Evolutionary conservation across 2,888 invertebrate species (phyloP).

Genomic region (Smittia sp.): DNA sequence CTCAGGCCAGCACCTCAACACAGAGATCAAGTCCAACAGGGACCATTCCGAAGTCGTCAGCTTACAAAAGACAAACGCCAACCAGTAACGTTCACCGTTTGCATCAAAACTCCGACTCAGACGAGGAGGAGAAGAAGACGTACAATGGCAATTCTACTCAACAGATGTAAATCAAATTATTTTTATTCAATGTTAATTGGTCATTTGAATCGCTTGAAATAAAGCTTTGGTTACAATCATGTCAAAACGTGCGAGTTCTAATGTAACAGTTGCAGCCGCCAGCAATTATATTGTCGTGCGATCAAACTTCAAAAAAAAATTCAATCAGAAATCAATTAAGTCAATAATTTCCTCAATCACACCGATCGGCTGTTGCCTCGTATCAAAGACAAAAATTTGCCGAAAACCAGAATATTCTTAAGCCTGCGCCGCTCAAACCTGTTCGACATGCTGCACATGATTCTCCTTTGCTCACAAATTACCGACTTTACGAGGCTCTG

Average conservation of each 20-base stretch:
- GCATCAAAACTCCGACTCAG: conserved; percentile 30
- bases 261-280: too few relatives aligned
- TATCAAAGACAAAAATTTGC: too few relatives aligned
- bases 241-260: too few relatives aligned
- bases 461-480: conserved; percentile 9
- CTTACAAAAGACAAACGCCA: conserved; percentile 20
- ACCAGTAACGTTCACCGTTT: conserved; percentile 32
- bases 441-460: conserved; percentile 30
- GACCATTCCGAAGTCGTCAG: conserved; percentile 13
- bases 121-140: conserved; percentile 33
- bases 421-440: conserved; percentile 8
- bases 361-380: too few relatives aligned
- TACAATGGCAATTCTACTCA: conserved; percentile 40
- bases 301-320: too few relatives aligned
- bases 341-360: too few relatives aligned
- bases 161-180: conserved; percentile 40
- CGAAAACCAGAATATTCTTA: background rate
- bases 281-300: too few relatives aligned
- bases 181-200: background rate
- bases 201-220: too few relatives aligned
- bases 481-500: background rate
- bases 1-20: background rate
- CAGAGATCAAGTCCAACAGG: background rate
- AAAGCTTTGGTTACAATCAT: too few relatives aligned
- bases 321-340: too few relatives aligned